A percentile compares a stretch with the other conserved stretches of the same genome.
These are phyloP conservation scores for Dendrolimus pini DNA, from an alignment of 2,888 invertebrate species.

Conservation along the genomic window DNA sequence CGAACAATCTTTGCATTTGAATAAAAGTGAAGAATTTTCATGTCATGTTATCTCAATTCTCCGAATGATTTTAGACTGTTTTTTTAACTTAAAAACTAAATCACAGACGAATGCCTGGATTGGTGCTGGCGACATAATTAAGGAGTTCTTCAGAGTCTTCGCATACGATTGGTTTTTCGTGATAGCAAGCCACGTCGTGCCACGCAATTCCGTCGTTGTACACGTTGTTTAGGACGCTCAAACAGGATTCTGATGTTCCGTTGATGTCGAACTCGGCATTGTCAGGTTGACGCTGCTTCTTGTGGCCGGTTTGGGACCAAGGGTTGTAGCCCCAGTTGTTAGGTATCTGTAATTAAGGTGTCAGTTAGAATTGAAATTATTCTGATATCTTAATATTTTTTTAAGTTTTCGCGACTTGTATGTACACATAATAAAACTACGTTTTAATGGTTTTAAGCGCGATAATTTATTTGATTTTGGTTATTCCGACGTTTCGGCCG, in stretches of 20 bases:
- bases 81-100: slow-evolving; percentile 9
- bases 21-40: neutral
- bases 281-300: slow-evolving; percentile 91
- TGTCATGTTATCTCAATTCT: neutral
- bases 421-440: too few relatives aligned
- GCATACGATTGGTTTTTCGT: slow-evolving; percentile 94
- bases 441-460: too few relatives aligned
- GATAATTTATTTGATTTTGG: too few relatives aligned
- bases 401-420: too few relatives aligned
- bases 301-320: slow-evolving; percentile 94
- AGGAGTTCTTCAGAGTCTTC: slow-evolving; percentile 93
- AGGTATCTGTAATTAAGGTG: slow-evolving; percentile 56
- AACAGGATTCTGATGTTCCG: slow-evolving; percentile 90
- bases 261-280: slow-evolving; percentile 95
- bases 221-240: slow-evolving; percentile 92
- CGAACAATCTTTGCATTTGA: neutral
- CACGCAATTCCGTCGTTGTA: slow-evolving; percentile 96
- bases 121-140: slow-evolving; percentile 89
- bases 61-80: neutral
- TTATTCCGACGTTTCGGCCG: too few relatives aligned
- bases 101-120: slow-evolving; percentile 89
- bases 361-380: too few relatives aligned
- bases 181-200: slow-evolving; percentile 96
- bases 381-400: too few relatives aligned
- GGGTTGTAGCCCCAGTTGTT: slow-evolving; percentile 89